phyloP scores from a whole-genome alignment of 2,888 invertebrate genomes.

The Netelia fuscicornis region DNA sequence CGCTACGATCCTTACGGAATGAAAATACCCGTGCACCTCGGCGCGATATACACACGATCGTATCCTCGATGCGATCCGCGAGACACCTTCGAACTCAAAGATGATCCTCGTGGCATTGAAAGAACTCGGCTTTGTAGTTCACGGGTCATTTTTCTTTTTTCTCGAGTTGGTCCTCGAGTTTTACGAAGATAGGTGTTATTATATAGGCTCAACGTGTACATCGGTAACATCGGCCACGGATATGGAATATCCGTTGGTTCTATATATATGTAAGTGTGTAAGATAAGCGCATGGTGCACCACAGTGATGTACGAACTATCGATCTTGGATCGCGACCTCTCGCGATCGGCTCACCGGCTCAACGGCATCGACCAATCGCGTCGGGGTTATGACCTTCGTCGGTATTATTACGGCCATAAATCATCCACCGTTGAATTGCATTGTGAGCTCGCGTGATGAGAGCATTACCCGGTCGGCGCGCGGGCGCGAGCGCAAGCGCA shows the following conservation, averaged over 20 bases:
- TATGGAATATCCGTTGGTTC: not conserved
- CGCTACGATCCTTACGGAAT: slow-evolving; percentile 37
- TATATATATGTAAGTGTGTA: not conserved
- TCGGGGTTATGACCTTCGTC: slow-evolving; percentile 78
- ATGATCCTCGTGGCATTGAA: not conserved
- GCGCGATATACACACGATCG: not conserved
- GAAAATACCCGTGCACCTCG: too few species aligned
- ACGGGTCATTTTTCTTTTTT: slow-evolving; percentile 4
- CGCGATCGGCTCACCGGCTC: slow-evolving; percentile 52
- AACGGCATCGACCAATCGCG: slow-evolving; percentile 71
- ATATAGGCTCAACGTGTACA: not conserved
- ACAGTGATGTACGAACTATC: slow-evolving; percentile 59
- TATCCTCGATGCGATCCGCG: slow-evolving; percentile 61
- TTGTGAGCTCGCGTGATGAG: slow-evolving; percentile 78
- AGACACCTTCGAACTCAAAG: slow-evolving; percentile 60
- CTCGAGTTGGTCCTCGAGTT: not conserved
- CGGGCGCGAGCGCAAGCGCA: not conserved
- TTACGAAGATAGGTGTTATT: slow-evolving; percentile 17
- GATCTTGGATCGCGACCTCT: slow-evolving; percentile 64
- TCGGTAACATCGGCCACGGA: not conserved
- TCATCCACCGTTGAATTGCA: slow-evolving; percentile 78
- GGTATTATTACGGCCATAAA: slow-evolving; percentile 79
- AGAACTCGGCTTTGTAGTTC: not conserved
- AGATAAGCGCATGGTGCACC: slow-evolving; percentile 6
- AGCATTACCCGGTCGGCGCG: slow-evolving; percentile 72